Conservation (phyloP, 2,113 vertebrate genomes). For the human (Homo sapiens) region DNA sequence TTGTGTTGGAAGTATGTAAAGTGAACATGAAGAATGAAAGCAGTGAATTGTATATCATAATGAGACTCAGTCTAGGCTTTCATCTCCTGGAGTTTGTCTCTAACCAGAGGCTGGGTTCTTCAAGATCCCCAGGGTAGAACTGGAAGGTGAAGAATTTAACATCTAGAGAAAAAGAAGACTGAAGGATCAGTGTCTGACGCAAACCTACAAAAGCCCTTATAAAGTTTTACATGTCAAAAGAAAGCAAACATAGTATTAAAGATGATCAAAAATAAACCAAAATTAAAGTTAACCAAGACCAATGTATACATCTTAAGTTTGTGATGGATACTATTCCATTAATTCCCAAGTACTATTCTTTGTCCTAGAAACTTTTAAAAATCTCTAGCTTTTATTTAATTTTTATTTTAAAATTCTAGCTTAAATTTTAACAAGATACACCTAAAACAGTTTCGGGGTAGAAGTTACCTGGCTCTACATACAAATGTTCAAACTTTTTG, state of each 20-base stretch:
- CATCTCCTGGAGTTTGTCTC: not conserved
- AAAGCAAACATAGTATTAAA: not conserved
- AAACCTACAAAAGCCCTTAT: not conserved
- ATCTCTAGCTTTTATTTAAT: not conserved
- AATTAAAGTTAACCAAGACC: not conserved
- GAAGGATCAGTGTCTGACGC: not conserved
- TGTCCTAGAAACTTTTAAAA: not conserved
- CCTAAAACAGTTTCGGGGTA: not conserved
- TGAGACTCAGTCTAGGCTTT: not conserved
- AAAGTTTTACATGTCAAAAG: not conserved
- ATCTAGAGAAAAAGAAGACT: not conserved
- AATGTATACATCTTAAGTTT: not conserved
- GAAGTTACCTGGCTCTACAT: not conserved
- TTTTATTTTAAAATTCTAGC: not conserved
- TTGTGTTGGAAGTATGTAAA: not conserved
- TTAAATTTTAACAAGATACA: not conserved
- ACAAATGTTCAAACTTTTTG: not conserved
- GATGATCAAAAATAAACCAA: conserved; percentile 13
- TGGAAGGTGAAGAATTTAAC: not conserved
- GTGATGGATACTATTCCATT: not conserved
- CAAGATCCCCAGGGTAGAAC: not conserved
- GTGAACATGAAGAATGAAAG: not conserved
- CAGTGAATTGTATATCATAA: not conserved
- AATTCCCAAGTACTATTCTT: not conserved
- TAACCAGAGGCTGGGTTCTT: not conserved